Evolutionary conservation across 2,113 vertebrate genomes (phyloP), one percentile per base, ranked within the genome.

Genomic region (Vombatus ursinus): DNA sequence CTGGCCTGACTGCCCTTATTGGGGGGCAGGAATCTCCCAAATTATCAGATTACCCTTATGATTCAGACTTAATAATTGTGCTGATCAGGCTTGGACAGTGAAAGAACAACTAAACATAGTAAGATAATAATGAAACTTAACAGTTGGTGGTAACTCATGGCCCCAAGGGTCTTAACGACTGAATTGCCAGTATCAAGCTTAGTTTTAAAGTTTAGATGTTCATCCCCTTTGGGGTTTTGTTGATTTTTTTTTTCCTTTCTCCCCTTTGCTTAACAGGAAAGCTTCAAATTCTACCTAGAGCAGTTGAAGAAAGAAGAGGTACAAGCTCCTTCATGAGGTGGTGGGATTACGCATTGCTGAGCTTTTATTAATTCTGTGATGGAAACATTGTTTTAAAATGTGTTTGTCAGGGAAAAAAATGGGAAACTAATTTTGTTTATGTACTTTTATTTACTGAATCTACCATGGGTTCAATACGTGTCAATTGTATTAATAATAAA

Each of bases 261-360:
- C 91, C 48, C 48, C 96, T 84, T 50, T 84, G 93, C 57, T 95
- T 93, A 96, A 93, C 98, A 99, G 99, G 99, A 99, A 97, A 97
- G 98, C 10, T 99, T 99, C 93, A 98, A 95, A 94, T 99, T 99
- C 98, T 99, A 99, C 51, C 96, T 97, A 95, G 98, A 99, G 22
- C 98, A 99, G 97, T 96, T 99, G 97, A 99, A 28, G 96, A 96
- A 98, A 47, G 96, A 97, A 52, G 96, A 49, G 48, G 5, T 0
- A 50, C 26, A 93, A 92, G 97, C 49, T 91, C 51, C 94, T 90
- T 97, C 44, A 9, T 98, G 97, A 95, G 92, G 94, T n/a, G 96
- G 95, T 89, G 91, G 98, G 89, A 95, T 19, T 89, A 94, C 95
- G 92, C 93, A 93, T 68, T 91, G 50, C 53, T 96, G 91, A 95